phyloP scores from a whole-genome alignment of 2,888 invertebrate species.

The Ophonus ardosiacus region DNA sequence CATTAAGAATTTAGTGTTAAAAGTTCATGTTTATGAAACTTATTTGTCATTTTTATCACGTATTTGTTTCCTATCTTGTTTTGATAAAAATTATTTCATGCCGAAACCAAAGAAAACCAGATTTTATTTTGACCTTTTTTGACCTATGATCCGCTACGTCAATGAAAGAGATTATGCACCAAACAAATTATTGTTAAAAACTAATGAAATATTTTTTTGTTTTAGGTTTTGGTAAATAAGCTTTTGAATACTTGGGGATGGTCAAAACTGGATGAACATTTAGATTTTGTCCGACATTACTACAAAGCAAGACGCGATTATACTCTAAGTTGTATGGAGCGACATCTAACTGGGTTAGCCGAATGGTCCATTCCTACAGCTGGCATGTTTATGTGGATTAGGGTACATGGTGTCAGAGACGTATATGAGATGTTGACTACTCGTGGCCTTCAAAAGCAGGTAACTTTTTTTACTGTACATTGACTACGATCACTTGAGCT shows the following conservation, averaged over 20 bases:
- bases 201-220: constrained; percentile 59
- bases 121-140: too few relatives aligned
- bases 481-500: too few relatives aligned
- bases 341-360: constrained; percentile 80
- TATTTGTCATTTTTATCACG: too few relatives aligned
- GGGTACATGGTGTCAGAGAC: constrained; percentile 82
- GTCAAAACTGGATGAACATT: constrained; percentile 80
- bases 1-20: too few relatives aligned
- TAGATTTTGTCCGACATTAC: constrained; percentile 79
- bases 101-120: too few relatives aligned
- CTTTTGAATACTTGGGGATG: constrained; percentile 80
- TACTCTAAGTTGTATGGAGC: constrained; percentile 79
- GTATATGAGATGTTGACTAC: constrained; percentile 86
- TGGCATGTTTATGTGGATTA: constrained; percentile 89
- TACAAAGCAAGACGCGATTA: constrained; percentile 82
- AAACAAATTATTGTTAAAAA: too few relatives aligned
- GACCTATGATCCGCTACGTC: too few relatives aligned
- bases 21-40: too few relatives aligned
- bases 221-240: constrained; percentile 79
- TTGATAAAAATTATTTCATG: too few relatives aligned
- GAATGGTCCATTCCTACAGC: constrained; percentile 83
- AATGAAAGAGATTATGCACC: not conserved
- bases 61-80: too few relatives aligned
- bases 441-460: constrained; percentile 82
- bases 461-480: too few relatives aligned